Evolutionary conservation across 1,140 invertebrate genomes (phyloP), one percentile per base, ranked within the genome.

Genomic region (Hermatobates lingyangjiaoensis): DNA sequence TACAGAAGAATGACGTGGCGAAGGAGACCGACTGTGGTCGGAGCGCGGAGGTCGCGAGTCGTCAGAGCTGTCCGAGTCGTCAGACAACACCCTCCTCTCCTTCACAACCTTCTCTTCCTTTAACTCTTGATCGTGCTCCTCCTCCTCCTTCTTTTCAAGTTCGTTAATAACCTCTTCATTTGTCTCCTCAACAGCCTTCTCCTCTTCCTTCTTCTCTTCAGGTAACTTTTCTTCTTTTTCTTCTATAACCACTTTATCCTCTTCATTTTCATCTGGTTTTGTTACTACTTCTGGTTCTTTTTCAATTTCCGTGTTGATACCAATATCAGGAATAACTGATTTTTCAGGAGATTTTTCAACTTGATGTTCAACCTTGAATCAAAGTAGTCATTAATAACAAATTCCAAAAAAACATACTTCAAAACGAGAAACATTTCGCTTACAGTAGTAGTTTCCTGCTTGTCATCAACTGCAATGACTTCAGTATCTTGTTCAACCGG

Each of bases 71-170:
- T 42, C 39, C 14, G 14, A 18, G 21, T 42, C 39, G 21, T 42
- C 39, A n/a, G n/a, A n/a, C 3, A 44, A 15, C 40, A 44, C 10
- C 25, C 5, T 44, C 40, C 5, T 20, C 40, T 18, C 15, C n/a
- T 20, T 12, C 39, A 42, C 15, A 44, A 3, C 24, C 40, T 56
- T 55, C 51, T 52, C 58, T 54, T 38, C 65, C 66, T 45, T 66
- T 62, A 26, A 65, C 54, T 58, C 68, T 46, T 65, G 68, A 27
- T 57, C 54, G 40, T 55, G 34, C 18, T 60, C 52, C 42, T 52
- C 57, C 26, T 58, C 57, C 21, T 56, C 48, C 25, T 56, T 54
- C 20, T 42, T 46, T 15, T 53, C 53, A 7, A 54, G 46, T 54
- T 61, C 60, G 51, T 61, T 64, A 42, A 58, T 56, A 2, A 51